These are phyloP conservation scores for Willisornis vidua DNA, from an alignment of 2,113 vertebrate genomes.

Conservation along the genomic window DNA sequence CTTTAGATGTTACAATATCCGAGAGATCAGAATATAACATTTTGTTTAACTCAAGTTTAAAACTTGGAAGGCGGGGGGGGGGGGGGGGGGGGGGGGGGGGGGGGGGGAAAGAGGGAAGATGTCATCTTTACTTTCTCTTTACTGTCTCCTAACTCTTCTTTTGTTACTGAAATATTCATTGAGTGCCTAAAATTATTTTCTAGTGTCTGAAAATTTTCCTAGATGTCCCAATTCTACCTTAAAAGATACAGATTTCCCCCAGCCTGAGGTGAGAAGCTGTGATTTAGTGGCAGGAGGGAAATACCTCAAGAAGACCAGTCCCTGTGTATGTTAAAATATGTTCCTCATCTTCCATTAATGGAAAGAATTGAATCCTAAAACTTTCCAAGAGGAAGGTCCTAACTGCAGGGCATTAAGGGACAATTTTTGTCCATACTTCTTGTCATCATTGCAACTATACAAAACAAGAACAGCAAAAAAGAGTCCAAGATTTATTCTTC, in stretches of 20 bases:
- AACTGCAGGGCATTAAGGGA: neutral
- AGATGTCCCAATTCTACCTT: neutral
- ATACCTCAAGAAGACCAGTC: fast-evolving
- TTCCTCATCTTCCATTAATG: neutral
- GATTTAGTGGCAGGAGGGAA: neutral
- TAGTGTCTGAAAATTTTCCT: neutral
- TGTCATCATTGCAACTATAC: neutral
- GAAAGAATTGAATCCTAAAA: neutral
- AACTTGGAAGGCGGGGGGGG: neutral
- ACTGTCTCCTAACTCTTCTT: neutral
- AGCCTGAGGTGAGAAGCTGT: neutral
- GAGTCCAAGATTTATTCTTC: neutral
- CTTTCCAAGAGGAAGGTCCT: neutral
- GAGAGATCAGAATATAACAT: neutral
- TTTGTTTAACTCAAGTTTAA: neutral
- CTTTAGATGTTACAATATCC: neutral
- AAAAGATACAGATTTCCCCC: neutral
- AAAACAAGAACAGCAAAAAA: neutral
- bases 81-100: too few species aligned
- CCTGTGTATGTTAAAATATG: neutral
- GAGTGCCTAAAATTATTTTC: neutral
- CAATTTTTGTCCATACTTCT: neutral
- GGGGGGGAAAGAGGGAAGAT: too few species aligned
- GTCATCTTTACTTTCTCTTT: neutral
- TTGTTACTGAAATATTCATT: neutral